Evolutionary conservation across 2,797 vertebrate genomes (phyloP), one percentile per base, ranked within the genome.

Genomic region (Sebastolobus alascanus): DNA sequence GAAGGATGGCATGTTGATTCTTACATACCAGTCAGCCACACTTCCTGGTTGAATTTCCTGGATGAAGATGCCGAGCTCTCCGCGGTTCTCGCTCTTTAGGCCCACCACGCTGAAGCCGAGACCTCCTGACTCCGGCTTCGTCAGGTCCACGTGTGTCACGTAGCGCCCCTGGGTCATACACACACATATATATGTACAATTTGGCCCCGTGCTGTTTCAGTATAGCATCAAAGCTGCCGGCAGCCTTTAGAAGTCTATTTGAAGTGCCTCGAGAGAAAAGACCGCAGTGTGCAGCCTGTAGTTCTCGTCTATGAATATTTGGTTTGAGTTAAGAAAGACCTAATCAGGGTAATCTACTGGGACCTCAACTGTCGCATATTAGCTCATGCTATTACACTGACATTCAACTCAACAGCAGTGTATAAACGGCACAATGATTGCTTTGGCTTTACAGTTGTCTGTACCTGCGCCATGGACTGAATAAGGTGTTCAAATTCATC

Each of bases 91-190:
- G 70, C 98, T 99, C 84, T 97, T 97, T 2, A 99, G 94, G 54
- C 99, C 99, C 74, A 99, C 97, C 20, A 99, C 98, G 68, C 99
- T 99, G 92, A 99, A 99, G 40, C 99, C 98, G 16, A 99, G 96
- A 66, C 98, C 97, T 59, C 97, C 98, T 43, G 95, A 96, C 12
- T 71, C 18, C 8, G 98, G 98, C 85, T 99, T 99, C 84, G 94
- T 89, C 73, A 99, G 96, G 55, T 99, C 97, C 85, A 98, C 94
- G 0, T 96, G 94, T 33, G 97, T 96, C 89, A 99, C 87, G 29
- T 94, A 95, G 66, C 98, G 98, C 55, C 98, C 98, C 99, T 99
- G 85, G 69, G 11, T 66, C 50, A 86, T 5, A 80, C 63, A 89
- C 64, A 80, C 68, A 58, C 6, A 56, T 6, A 22, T 54, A 56